phyloP scores from a whole-genome alignment of 2,113 vertebrate genomes.

The Percopsis transmontana region DNA sequence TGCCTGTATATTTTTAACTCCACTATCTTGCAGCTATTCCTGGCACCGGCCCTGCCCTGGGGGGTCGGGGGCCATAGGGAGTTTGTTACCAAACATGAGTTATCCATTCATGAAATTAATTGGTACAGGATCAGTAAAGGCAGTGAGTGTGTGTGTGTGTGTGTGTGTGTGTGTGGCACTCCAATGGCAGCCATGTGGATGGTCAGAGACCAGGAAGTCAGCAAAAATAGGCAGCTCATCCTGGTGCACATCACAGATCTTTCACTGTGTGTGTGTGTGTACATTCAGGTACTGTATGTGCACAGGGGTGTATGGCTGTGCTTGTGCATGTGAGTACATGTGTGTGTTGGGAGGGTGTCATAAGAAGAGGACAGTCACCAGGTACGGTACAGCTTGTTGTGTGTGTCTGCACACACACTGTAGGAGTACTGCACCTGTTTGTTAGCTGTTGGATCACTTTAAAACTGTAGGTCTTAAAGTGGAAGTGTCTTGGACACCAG shows the following conservation, averaged over 20 bases:
- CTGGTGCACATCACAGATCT: neutral
- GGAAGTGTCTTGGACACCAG: slow-evolving; percentile 31
- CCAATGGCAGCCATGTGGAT: slow-evolving; percentile 20
- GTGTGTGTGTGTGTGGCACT: slow-evolving; percentile 26
- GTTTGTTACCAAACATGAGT: slow-evolving; percentile 76
- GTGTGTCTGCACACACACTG: neutral
- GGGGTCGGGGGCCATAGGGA: slow-evolving; percentile 61
- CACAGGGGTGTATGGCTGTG: neutral
- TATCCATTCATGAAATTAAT: slow-evolving; percentile 82
- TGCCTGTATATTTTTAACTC: slow-evolving; percentile 43
- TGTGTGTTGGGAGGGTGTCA: slow-evolving; percentile 2
- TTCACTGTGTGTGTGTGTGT: slow-evolving; percentile 5
- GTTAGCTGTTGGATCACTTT: no score
- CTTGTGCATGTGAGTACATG: neutral
- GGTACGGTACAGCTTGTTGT: no score
- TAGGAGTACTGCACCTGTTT: no score
- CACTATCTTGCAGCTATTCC: slow-evolving; percentile 63
- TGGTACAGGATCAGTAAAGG: slow-evolving; percentile 64
- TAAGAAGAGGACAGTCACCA: neutral
- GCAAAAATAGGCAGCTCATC: neutral
- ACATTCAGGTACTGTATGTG: no score
- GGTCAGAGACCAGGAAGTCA: slow-evolving; percentile 38
- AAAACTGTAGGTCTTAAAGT: no score
- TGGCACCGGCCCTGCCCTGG: slow-evolving; percentile 49
- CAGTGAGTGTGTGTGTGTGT: slow-evolving; percentile 11